A percentile compares a stretch with the other conserved stretches of the same genome.
phyloP scores from a whole-genome alignment of 1,140 invertebrate species.

The Acyrthosiphon pisum region DNA sequence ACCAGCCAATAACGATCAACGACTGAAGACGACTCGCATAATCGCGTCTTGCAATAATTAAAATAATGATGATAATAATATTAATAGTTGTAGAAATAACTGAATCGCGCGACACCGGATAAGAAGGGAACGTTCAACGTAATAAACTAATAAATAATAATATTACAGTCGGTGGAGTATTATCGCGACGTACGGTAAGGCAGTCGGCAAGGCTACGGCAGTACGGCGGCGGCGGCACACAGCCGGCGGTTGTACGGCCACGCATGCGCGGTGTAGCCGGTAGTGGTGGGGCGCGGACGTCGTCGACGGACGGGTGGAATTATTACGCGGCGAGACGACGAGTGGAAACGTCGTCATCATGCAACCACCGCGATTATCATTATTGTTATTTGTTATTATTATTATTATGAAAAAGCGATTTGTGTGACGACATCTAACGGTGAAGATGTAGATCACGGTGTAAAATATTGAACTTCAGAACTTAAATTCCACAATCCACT shows the following conservation, averaged over 20 bases:
- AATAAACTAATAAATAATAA: slow-evolving; percentile 14
- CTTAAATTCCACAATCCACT: too few species aligned
- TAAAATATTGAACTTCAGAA: too few species aligned
- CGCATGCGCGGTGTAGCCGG: background rate
- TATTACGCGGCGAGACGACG: background rate
- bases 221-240: too few species aligned
- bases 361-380: background rate
- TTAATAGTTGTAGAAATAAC: background rate
- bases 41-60: background rate
- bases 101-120: background rate
- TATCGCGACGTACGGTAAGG: background rate
- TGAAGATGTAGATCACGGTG: background rate
- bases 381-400: background rate
- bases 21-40: background rate
- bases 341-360: background rate
- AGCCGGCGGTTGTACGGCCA: background rate
- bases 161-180: background rate
- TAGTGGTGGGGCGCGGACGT: background rate
- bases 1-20: background rate
- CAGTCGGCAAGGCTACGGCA: background rate
- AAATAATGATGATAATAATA: background rate
- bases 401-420: background rate
- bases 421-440: background rate
- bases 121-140: background rate
- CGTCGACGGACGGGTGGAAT: background rate